Percentiles rank a stretch among this genome's conserved stretches.
These are phyloP conservation scores for Tribolium madens DNA, from an alignment of 1,140 invertebrate genomes.

Conservation along the genomic window DNA sequence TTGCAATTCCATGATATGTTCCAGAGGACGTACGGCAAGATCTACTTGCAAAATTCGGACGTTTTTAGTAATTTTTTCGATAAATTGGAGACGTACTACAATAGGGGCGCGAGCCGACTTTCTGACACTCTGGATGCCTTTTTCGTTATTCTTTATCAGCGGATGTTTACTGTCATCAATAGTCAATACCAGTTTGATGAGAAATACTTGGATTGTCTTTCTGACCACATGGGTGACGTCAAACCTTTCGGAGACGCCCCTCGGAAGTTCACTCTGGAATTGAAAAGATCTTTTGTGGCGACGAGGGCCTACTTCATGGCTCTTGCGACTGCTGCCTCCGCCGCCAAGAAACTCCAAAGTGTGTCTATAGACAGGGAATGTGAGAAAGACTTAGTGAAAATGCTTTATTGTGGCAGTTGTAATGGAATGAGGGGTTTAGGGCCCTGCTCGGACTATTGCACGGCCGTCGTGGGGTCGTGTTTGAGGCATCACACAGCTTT, in stretches of 20 bases:
- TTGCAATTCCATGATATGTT: slow-evolving; percentile 94
- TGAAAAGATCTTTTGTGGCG: slow-evolving; percentile 93
- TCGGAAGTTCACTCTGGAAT: slow-evolving; percentile 87
- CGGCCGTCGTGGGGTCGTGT: slow-evolving; percentile 92
- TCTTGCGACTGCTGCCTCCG: slow-evolving; percentile 83
- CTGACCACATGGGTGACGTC: slow-evolving; percentile 90
- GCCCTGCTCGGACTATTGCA: slow-evolving; percentile 89
- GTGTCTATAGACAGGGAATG: slow-evolving; percentile 81
- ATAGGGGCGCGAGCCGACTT: slow-evolving; percentile 83
- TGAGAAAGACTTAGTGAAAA: slow-evolving; percentile 81
- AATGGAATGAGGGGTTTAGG: slow-evolving; percentile 75
- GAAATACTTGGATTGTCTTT: slow-evolving; percentile 85
- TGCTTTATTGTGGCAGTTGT: slow-evolving; percentile 90
- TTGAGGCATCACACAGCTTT: slow-evolving; percentile 87
- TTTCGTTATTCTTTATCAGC: slow-evolving; percentile 92
- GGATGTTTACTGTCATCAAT: slow-evolving; percentile 97
- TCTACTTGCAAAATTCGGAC: slow-evolving; percentile 94
- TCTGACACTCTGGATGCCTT: slow-evolving; percentile 91
- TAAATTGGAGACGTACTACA: slow-evolving; percentile 91
- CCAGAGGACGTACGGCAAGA: slow-evolving; percentile 91
- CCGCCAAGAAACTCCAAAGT: slow-evolving; percentile 84
- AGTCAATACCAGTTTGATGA: slow-evolving; percentile 89
- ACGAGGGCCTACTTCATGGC: slow-evolving; percentile 94
- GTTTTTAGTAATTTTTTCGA: slow-evolving; percentile 93
- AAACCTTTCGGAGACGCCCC: slow-evolving; percentile 96